Evolutionary conservation across 2,113 vertebrate species (phyloP).

Genomic region (Symphodus melops): DNA sequence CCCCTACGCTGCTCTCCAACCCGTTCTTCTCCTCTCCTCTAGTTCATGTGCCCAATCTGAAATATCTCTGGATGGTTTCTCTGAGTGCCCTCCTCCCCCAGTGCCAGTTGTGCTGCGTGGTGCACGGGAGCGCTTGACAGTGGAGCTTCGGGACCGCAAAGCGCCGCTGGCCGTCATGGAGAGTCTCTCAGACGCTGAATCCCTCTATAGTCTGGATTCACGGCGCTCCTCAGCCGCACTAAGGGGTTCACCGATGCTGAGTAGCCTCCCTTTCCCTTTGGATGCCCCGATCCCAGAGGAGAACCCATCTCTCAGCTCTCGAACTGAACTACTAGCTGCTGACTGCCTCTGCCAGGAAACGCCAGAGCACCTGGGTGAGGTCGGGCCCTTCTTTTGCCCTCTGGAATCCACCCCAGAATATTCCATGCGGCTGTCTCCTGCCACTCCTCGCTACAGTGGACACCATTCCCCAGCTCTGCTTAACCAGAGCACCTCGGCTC

Average conservation of each 20-base stretch:
- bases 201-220: slow-evolving; percentile 96
- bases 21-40: slow-evolving; percentile 54
- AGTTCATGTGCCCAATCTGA: slow-evolving; percentile 97
- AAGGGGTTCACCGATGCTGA: slow-evolving; percentile 94
- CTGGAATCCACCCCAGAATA: slow-evolving; percentile 73
- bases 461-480: slow-evolving; percentile 74
- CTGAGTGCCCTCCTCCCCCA: slow-evolving; percentile 91
- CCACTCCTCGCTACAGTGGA: slow-evolving; percentile 75
- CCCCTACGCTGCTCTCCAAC: slow-evolving; percentile 59
- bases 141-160: slow-evolving; percentile 93
- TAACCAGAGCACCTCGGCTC: slow-evolving; percentile 69
- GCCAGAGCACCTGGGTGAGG: slow-evolving; percentile 81
- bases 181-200: slow-evolving; percentile 96
- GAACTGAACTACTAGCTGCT: slow-evolving; percentile 94
- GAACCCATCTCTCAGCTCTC: slow-evolving; percentile 96
- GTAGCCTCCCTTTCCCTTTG: slow-evolving; percentile 93
- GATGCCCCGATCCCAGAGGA: slow-evolving; percentile 96
- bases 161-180: slow-evolving; percentile 97
- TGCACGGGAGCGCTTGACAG: slow-evolving; percentile 91
- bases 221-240: slow-evolving; percentile 95
- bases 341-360: slow-evolving; percentile 91
- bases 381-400: slow-evolving; percentile 81
- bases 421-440: slow-evolving; percentile 70
- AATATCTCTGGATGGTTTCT: slow-evolving; percentile 96
- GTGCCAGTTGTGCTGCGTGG: slow-evolving; percentile 95